Conservation (phyloP, 2,797 vertebrate genomes). For the Danio choprae region DNA sequence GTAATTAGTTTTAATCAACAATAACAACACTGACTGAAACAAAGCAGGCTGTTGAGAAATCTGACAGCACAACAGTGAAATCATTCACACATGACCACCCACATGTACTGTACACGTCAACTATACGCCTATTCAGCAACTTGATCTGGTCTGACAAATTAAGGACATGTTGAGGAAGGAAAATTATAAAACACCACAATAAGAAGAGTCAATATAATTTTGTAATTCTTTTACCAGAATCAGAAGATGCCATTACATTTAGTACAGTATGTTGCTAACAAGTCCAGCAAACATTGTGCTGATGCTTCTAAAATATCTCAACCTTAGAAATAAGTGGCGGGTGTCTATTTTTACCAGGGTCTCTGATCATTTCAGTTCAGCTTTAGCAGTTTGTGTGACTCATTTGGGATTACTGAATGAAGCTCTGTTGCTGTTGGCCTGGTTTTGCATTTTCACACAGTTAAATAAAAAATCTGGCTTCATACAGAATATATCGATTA, state of each 20-base stretch:
- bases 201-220: background rate
- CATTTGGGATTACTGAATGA: background rate
- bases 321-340: conserved; percentile 3
- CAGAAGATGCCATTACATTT: background rate
- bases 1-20: background rate
- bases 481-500: too few relatives aligned
- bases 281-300: background rate
- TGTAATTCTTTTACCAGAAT: conserved; percentile 2
- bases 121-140: background rate
- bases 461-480: too few relatives aligned
- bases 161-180: background rate
- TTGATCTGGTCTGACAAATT: conserved; percentile 2
- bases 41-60: background rate
- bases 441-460: too few relatives aligned
- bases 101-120: conserved; percentile 5
- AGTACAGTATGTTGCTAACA: background rate
- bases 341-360: background rate
- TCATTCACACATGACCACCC: conserved; percentile 15
- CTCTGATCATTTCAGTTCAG: background rate
- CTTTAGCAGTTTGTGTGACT: conserved; percentile 12
- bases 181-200: background rate
- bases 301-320: conserved; percentile 1
- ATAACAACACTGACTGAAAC: background rate
- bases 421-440: too few relatives aligned
- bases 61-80: conserved; percentile 2